These are phyloP conservation scores for Lepus europaeus DNA, from an alignment of 2,113 vertebrate species.

Conservation along the genomic window DNA sequence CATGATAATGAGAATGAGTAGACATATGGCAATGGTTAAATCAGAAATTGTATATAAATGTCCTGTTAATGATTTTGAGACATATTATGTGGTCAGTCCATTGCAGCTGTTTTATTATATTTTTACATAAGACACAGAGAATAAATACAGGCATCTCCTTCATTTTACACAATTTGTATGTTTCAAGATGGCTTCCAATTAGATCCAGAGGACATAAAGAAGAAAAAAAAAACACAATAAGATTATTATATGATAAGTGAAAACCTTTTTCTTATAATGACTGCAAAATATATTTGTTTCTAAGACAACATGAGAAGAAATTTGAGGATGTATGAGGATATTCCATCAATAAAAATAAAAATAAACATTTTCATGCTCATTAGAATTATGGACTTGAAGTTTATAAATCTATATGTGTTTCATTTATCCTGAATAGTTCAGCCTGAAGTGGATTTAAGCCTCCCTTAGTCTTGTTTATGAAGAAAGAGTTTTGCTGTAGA, in stretches of 20 bases:
- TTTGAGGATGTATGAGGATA: not conserved
- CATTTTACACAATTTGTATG: not conserved
- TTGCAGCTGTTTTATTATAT: not conserved
- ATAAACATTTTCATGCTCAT: not conserved
- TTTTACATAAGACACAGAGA: not conserved
- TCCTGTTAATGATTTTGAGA: not conserved
- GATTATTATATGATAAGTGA: not conserved
- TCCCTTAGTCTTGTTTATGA: not conserved
- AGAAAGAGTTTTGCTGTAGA: not conserved
- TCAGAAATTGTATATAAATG: not conserved
- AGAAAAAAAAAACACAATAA: not conserved
- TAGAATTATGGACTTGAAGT: not conserved
- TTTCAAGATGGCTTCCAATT: not conserved
- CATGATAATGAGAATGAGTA: not conserved
- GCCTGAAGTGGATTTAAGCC: not conserved
- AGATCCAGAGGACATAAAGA: not conserved
- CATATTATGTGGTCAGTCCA: not conserved
- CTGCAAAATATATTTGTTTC: not conserved
- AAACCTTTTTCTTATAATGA: not conserved
- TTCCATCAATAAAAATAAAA: not conserved
- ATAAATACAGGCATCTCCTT: not conserved
- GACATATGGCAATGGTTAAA: not conserved
- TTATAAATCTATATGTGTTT: not conserved
- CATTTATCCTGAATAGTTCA: constrained; percentile 3
- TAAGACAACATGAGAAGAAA: not conserved